phyloP scores from a whole-genome alignment of 2,113 vertebrate species.

The Macrotus californicus region DNA sequence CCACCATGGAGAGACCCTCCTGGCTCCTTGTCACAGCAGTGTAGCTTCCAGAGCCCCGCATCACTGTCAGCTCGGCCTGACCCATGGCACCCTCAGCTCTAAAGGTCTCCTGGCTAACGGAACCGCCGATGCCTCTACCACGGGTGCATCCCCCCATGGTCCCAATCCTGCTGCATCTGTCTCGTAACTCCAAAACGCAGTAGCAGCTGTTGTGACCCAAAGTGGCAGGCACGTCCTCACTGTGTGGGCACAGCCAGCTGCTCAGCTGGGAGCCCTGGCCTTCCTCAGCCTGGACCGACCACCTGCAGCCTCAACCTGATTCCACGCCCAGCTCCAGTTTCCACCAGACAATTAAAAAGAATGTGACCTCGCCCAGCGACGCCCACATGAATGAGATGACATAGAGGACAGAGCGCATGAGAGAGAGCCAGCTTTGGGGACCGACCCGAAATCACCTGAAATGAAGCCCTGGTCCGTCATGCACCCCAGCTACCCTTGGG shows the following conservation, averaged over 20 bases:
- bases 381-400: fast-evolving
- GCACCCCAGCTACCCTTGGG: background rate
- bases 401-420: fast-evolving
- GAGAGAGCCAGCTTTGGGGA: background rate
- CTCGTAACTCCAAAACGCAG: background rate
- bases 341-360: background rate
- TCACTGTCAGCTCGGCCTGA: background rate
- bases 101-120: background rate
- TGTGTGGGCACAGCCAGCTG: background rate
- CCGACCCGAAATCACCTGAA: background rate
- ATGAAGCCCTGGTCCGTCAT: background rate
- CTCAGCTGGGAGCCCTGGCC: background rate
- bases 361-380: fast-evolving
- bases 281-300: background rate
- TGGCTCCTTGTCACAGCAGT: background rate
- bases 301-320: background rate
- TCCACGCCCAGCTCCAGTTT: background rate
- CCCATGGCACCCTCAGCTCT: background rate
- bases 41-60: background rate
- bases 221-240: fast-evolving
- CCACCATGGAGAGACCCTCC: background rate
- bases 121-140: fast-evolving
- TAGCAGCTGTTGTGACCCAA: background rate
- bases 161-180: background rate
- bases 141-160: fast-evolving